A percentile compares a stretch with the other conserved stretches of the same genome.
These are phyloP conservation scores for Trachelus troglodyta DNA, from an alignment of 2,888 invertebrate genomes.

Conservation along the genomic window DNA sequence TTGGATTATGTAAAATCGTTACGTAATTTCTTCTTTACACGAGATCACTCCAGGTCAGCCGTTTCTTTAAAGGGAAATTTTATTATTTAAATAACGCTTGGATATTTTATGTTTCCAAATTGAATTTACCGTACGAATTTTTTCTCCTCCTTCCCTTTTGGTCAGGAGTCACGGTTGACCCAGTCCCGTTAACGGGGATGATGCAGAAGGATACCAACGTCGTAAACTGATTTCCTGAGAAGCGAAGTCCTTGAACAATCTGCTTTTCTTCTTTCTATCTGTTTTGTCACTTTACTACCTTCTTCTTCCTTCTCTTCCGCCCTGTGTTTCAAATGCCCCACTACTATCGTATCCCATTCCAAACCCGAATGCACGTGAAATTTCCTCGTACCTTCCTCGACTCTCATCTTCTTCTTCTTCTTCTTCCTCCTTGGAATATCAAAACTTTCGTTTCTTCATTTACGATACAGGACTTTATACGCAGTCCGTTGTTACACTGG, in stretches of 20 bases:
- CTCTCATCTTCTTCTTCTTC: not conserved
- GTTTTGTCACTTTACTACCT: not conserved
- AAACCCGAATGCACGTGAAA: not conserved
- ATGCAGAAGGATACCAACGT: not conserved
- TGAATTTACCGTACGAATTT: not conserved
- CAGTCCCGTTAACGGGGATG: not conserved
- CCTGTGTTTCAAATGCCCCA: not conserved
- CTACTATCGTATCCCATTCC: too few species aligned
- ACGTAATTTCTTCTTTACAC: not conserved
- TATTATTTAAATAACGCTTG: not conserved
- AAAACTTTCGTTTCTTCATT: too few species aligned
- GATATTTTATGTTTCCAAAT: not conserved
- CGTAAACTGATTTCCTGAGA: not conserved
- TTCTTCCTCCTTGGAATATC: too few species aligned
- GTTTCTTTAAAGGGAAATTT: not conserved
- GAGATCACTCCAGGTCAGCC: not conserved
- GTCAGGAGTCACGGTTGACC: not conserved
- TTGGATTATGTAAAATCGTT: too few species aligned
- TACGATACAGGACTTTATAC: too few species aligned
- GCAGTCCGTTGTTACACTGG: too few species aligned
- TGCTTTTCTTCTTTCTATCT: not conserved
- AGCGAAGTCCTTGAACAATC: not conserved
- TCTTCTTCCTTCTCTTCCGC: not conserved
- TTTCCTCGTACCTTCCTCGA: not conserved
- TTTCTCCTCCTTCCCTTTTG: not conserved